Evolutionary conservation across 1,140 invertebrate species (phyloP).

Genomic region (Acromyrmex echinatior): DNA sequence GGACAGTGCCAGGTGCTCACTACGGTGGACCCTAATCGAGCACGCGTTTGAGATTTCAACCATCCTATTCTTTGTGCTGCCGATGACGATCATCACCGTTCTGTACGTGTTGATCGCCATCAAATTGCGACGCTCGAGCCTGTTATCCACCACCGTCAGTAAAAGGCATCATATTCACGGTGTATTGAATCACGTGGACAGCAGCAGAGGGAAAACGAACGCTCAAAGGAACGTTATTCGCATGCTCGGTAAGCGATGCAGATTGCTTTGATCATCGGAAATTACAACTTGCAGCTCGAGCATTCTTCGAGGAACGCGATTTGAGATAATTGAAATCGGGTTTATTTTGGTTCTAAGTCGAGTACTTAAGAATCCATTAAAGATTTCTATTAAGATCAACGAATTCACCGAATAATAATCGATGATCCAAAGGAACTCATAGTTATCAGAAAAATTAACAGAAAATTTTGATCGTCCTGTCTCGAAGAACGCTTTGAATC

Average conservation of each 20-base stretch:
- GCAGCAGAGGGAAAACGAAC: conserved; percentile 73
- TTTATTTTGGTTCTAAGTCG: not conserved
- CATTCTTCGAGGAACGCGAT: not conserved
- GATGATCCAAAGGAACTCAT: not conserved
- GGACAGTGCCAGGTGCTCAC: conserved; percentile 87
- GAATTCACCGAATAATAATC: not conserved
- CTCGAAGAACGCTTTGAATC: not conserved
- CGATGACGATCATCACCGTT: conserved; percentile 94
- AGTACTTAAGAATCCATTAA: not conserved
- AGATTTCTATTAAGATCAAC: not conserved
- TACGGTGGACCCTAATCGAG: conserved; percentile 89
- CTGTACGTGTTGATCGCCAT: conserved; percentile 95
- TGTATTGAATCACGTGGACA: conserved; percentile 78
- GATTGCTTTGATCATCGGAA: conserved; percentile 24
- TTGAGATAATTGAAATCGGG: conserved; percentile 1
- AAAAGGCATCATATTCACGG: conserved; percentile 81
- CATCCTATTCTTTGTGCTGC: conserved; percentile 94
- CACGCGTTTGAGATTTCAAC: conserved; percentile 95
- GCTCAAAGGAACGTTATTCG: conserved; percentile 89
- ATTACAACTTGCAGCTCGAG: not conserved
- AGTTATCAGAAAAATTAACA: not conserved
- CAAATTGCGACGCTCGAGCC: conserved; percentile 89
- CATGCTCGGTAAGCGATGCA: conserved; percentile 89
- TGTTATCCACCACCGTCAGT: conserved; percentile 84
- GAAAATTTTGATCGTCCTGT: not conserved